A percentile compares a stretch with the other conserved stretches of the same genome.
These are phyloP conservation scores for Meloidogyne chitwoodi DNA, from an alignment of 1,140 invertebrate species.

Conservation along the genomic window DNA sequence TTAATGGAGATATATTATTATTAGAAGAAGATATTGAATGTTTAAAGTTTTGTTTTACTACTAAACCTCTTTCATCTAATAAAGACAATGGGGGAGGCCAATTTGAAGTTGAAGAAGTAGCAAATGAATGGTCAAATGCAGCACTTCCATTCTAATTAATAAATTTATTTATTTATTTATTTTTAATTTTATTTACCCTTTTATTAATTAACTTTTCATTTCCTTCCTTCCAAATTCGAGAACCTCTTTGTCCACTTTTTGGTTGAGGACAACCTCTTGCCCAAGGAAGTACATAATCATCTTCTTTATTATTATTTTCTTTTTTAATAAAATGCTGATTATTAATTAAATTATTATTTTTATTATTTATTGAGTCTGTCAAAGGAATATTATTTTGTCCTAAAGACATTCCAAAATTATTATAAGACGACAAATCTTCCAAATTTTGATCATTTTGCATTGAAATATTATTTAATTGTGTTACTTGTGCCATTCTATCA, in stretches of 20 bases:
- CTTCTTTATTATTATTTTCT: conserved; percentile 9
- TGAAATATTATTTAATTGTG: neutral
- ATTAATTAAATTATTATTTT: neutral
- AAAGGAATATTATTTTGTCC: neutral
- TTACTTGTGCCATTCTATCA: neutral
- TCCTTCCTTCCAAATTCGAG: conserved; percentile 25
- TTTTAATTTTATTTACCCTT: neutral
- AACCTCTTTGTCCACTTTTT: conserved; percentile 40
- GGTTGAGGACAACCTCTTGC: conserved; percentile 46
- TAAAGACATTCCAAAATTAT: neutral
- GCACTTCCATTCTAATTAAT: neutral
- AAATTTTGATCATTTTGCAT: neutral
- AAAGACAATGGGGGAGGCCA: neutral
- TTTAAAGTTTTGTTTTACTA: neutral
- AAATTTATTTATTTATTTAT: neutral
- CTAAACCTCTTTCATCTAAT: neutral
- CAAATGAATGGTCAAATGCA: conserved; percentile 17
- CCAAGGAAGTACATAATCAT: conserved; percentile 40
- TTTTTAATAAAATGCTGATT: too few species aligned
- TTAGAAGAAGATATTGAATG: neutral
- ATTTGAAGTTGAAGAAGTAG: conserved; percentile 2
- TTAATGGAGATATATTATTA: neutral
- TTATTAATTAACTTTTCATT: neutral
- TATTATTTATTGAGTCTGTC: neutral
- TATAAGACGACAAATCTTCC: neutral